Evolutionary conservation across 2,113 vertebrate species (phyloP).

Genomic region (Lamprologus tigripictilis): DNA sequence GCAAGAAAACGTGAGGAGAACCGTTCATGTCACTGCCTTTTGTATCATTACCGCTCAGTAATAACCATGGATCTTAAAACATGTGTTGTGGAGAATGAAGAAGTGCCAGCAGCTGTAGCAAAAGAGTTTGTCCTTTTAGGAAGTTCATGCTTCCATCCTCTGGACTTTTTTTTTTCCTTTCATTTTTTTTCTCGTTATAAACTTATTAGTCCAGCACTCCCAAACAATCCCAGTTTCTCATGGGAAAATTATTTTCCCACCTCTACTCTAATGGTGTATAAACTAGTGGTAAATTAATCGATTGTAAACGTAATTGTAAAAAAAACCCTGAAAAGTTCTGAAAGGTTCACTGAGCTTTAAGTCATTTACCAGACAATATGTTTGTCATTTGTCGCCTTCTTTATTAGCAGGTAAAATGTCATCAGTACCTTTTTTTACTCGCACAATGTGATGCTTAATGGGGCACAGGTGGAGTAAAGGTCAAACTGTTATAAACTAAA

Average conservation of each 20-base stretch:
- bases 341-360: neutral
- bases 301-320: neutral
- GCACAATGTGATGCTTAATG: neutral
- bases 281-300: neutral
- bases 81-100: neutral
- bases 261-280: neutral
- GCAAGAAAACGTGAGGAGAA: constrained; percentile 37
- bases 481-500: neutral
- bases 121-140: neutral
- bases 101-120: neutral
- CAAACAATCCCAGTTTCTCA: neutral
- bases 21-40: neutral
- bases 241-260: fast-evolving
- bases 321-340: neutral
- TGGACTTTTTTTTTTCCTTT: neutral
- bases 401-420: neutral
- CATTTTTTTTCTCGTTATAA: fast-evolving
- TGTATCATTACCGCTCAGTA: neutral
- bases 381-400: fast-evolving
- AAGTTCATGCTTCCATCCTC: neutral
- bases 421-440: neutral
- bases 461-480: neutral
- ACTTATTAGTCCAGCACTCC: neutral
- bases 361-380: neutral
- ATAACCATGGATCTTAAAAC: neutral